Percentiles rank a stretch among this genome's conserved stretches.
Conservation (phyloP, 2,797 vertebrate genomes). For the Heterohyrax brucei region DNA sequence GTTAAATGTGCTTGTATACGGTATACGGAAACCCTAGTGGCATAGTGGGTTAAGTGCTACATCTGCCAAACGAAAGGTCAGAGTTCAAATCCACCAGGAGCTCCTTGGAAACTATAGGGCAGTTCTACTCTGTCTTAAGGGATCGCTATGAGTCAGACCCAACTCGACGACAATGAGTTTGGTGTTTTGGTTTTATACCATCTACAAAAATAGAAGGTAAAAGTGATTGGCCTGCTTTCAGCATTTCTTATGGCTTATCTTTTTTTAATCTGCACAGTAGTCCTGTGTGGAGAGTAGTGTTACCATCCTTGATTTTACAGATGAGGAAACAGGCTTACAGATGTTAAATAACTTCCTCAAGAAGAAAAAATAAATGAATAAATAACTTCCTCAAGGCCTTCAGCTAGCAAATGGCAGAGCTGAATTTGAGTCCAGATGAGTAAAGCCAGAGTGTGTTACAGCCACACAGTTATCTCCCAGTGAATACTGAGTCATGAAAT, state of each 20-base stretch:
- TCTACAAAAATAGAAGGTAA: background rate
- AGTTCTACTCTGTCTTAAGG: no score
- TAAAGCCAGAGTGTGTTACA: background rate
- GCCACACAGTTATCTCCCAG: background rate
- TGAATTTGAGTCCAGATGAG: background rate
- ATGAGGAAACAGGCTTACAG: background rate
- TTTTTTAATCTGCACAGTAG: background rate
- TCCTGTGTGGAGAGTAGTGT: background rate
- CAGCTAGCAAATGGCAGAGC: background rate
- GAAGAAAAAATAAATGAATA: no score
- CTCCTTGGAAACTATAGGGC: no score
- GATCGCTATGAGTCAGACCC: no score
- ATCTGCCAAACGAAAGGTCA: no score
- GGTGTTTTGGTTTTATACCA: background rate
- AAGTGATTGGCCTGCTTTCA: background rate
- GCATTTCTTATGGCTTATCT: background rate
- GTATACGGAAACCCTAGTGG: no score
- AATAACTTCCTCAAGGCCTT: no score
- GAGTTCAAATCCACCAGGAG: no score
- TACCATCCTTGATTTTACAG: background rate
- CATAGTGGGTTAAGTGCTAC: no score
- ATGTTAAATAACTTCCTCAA: no score
- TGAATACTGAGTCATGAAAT: slow-evolving; percentile 35
- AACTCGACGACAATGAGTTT: no score
- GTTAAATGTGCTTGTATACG: background rate